A percentile compares a stretch with the other conserved stretches of the same genome.
These are phyloP conservation scores for Diplogasteroides magnus DNA, from an alignment of 1,140 invertebrate genomes.

Conservation along the genomic window DNA sequence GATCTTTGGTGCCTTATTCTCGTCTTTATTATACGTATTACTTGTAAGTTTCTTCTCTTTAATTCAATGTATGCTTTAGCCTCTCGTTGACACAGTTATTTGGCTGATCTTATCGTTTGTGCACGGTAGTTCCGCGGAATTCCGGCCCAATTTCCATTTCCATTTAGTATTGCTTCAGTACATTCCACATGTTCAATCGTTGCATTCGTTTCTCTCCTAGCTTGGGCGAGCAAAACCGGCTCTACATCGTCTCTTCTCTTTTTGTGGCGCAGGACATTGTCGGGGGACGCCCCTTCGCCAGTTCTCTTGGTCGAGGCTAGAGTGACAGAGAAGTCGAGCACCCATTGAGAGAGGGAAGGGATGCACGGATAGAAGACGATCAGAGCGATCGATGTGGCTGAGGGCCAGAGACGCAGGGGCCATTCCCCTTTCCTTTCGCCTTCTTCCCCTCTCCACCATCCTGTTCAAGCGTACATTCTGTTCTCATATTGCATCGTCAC, in stretches of 20 bases:
- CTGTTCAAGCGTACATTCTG: no score
- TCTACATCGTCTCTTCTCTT: neutral
- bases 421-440: neutral
- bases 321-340: neutral
- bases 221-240: neutral
- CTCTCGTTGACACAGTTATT: no score
- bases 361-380: neutral
- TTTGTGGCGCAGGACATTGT: neutral
- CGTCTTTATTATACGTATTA: no score
- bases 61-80: no score
- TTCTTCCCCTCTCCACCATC: neutral
- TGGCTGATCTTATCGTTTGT: no score
- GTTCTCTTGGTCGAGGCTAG: neutral
- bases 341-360: neutral
- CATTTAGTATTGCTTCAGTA: no score
- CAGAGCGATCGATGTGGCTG: neutral
- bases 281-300: neutral
- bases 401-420: neutral
- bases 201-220: no score
- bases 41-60: no score
- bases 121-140: no score
- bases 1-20: no score
- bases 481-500: no score
- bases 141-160: neutral
- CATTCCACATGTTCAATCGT: no score